Conservation (phyloP, 2,797 vertebrate genomes). For the Halcyon chelicuti region DNA sequence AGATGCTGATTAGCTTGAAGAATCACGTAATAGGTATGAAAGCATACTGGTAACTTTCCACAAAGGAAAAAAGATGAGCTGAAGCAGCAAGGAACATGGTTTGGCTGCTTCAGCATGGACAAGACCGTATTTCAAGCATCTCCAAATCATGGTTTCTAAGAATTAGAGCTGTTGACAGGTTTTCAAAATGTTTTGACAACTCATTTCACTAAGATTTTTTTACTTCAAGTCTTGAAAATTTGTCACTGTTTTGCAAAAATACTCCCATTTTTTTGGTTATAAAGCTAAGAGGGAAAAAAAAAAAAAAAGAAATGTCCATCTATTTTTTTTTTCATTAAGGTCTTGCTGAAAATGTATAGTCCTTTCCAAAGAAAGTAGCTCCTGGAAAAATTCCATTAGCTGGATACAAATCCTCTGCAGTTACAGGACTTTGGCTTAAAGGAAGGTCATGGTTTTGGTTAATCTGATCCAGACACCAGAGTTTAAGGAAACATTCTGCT, state of each 20-base stretch:
- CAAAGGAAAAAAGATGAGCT: background rate
- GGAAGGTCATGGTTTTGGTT: background rate
- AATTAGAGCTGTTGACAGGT: constrained; percentile 57
- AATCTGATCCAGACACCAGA: background rate
- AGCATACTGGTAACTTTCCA: constrained; percentile 46
- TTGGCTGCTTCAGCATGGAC: constrained; percentile 48
- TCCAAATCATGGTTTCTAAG: constrained; percentile 52
- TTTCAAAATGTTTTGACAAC: constrained; percentile 72
- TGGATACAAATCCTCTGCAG: background rate
- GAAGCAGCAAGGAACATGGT: background rate
- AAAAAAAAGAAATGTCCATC: background rate
- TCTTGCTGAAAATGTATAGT: background rate
- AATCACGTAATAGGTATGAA: background rate
- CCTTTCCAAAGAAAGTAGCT: background rate
- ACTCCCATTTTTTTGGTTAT: background rate
- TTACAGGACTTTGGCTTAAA: background rate
- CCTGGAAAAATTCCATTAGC: background rate
- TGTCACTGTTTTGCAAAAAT: constrained; percentile 14
- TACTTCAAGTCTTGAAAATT: constrained; percentile 29
- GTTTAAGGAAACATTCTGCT: background rate
- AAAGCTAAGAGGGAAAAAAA: background rate
- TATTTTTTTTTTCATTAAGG: background rate
- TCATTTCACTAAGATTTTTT: constrained; percentile 32
- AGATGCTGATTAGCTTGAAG: background rate
- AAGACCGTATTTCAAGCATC: constrained; percentile 31